phyloP scores from a whole-genome alignment of 2,797 vertebrate genomes.

The Trachurus trachurus region DNA sequence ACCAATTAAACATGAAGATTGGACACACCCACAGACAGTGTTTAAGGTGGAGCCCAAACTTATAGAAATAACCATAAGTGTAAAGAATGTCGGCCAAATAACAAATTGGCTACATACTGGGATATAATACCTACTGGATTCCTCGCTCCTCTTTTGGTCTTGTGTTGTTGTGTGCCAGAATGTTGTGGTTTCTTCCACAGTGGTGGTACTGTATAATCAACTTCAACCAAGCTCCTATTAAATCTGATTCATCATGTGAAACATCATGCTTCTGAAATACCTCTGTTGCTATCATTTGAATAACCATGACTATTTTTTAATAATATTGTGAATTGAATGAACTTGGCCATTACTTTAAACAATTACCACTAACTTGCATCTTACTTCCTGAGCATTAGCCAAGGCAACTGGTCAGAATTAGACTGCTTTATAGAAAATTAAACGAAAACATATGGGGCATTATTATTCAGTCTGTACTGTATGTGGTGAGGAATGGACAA shows the following conservation, averaged over 20 bases:
- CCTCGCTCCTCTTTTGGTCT: slow-evolving; percentile 14
- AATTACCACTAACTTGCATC: slow-evolving; percentile 22
- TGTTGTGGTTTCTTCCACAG: slow-evolving; percentile 42
- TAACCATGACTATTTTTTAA: slow-evolving; percentile 9
- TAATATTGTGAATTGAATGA: slow-evolving; percentile 17
- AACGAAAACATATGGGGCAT: slow-evolving; percentile 46
- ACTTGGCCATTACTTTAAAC: slow-evolving; percentile 26
- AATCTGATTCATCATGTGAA: slow-evolving; percentile 53
- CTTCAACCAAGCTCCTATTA: slow-evolving; percentile 37
- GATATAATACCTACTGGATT: slow-evolving; percentile 42
- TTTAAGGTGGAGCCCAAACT: slow-evolving; percentile 24
- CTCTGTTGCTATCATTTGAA: slow-evolving; percentile 28
- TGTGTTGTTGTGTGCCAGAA: slow-evolving; percentile 33
- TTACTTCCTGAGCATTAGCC: slow-evolving; percentile 30
- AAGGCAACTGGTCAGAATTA: slow-evolving; percentile 23
- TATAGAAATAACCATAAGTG: slow-evolving; percentile 45
- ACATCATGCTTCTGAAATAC: slow-evolving; percentile 37
- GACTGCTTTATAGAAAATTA: slow-evolving; percentile 20
- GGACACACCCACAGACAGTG: slow-evolving; percentile 40
- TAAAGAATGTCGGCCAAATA: slow-evolving; percentile 33
- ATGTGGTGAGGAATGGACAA: slow-evolving; percentile 16
- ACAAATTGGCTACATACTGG: slow-evolving; percentile 48
- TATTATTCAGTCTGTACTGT: slow-evolving; percentile 28
- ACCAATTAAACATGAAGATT: slow-evolving; percentile 62
- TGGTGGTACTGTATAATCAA: slow-evolving; percentile 39